These are phyloP conservation scores for Formica exsecta DNA, from an alignment of 1,140 invertebrate species.

Conservation along the genomic window DNA sequence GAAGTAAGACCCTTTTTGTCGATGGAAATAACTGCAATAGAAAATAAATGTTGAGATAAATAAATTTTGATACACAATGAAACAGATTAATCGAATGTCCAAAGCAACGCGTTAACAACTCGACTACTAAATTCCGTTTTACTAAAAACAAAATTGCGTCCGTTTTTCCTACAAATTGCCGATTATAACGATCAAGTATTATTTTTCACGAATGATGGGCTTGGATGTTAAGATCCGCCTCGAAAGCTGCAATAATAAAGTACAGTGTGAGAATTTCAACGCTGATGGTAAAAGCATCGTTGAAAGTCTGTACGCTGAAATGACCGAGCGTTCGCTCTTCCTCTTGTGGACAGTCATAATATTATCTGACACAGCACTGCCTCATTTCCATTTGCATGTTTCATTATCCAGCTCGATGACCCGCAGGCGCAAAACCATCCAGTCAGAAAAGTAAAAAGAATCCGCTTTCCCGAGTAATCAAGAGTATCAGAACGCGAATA, in stretches of 20 bases:
- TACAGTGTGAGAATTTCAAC: constrained; percentile 66
- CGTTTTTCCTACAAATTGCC: constrained; percentile 52
- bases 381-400: constrained; percentile 81
- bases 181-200: constrained; percentile 64
- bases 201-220: constrained; percentile 53
- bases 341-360: constrained; percentile 78
- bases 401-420: constrained; percentile 79
- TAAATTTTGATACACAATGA: constrained; percentile 37
- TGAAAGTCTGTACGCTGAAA: constrained; percentile 68
- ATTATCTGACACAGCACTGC: constrained; percentile 79
- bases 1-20: constrained; percentile 23
- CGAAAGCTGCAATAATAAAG: constrained; percentile 66
- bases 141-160: constrained; percentile 40
- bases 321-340: constrained; percentile 74
- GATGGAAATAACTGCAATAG: constrained; percentile 21
- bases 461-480: constrained; percentile 66
- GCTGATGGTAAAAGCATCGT: constrained; percentile 69
- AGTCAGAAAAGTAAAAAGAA: constrained; percentile 69
- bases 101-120: constrained; percentile 26
- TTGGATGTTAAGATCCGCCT: constrained; percentile 69
- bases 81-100: constrained; percentile 43
- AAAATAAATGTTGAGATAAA: constrained; percentile 40
- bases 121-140: constrained; percentile 28
- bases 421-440: constrained; percentile 67
- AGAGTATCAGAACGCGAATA: constrained; percentile 65